Evolutionary conservation across 2,113 vertebrate species (phyloP).

Genomic region (Corythaixoides concolor): DNA sequence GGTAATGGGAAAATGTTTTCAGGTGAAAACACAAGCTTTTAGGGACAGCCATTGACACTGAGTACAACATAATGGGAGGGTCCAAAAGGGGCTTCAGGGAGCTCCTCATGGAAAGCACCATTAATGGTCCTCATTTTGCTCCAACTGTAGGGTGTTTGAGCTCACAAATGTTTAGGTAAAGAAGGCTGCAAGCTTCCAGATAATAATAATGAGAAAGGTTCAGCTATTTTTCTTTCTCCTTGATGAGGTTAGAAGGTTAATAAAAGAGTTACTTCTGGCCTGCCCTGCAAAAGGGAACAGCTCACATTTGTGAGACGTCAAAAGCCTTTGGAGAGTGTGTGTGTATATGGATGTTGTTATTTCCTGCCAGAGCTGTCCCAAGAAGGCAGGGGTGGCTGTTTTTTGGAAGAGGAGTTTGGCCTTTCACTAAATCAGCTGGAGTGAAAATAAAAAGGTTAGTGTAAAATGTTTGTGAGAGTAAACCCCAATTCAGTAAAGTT

Average conservation of each 20-base stretch:
- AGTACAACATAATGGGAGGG: neutral
- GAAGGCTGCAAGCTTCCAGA: neutral
- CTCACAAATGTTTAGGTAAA: neutral
- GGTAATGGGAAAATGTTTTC: neutral
- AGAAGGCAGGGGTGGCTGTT: neutral
- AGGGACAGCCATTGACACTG: neutral
- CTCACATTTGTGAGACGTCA: neutral
- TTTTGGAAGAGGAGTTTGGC: neutral
- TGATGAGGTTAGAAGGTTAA: neutral
- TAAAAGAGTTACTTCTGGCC: neutral
- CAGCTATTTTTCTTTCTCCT: neutral
- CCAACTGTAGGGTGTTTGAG: neutral
- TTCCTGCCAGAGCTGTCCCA: neutral
- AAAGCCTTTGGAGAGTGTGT: neutral
- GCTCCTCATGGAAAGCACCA: neutral
- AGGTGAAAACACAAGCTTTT: neutral
- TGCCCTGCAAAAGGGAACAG: neutral
- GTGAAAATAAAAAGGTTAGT: neutral
- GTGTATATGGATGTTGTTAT: neutral
- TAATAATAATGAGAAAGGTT: neutral
- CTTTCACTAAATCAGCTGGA: neutral
- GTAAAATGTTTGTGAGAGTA: neutral
- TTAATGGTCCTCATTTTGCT: neutral
- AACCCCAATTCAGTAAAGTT: neutral
- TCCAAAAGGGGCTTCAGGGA: neutral